phyloP scores from a whole-genome alignment of 2,113 vertebrate genomes.

The Phycodurus eques region DNA sequence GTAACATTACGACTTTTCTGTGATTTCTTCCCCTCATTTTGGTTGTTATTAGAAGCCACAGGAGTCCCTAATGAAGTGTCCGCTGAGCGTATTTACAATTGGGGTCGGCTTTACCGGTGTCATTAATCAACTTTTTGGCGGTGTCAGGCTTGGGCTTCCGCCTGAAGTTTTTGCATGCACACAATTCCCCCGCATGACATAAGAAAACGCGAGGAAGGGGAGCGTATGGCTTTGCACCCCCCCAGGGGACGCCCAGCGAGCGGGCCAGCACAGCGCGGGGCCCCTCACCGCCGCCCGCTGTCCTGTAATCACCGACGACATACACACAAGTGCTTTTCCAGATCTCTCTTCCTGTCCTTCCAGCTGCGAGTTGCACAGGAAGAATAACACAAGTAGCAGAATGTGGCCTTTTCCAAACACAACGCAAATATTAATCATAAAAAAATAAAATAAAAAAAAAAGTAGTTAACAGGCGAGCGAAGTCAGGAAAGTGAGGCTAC shows the following conservation, averaged over 20 bases:
- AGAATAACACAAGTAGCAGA: slow-evolving; percentile 8
- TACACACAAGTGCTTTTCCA: background rate
- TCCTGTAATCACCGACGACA: slow-evolving; percentile 1
- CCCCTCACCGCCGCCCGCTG: background rate
- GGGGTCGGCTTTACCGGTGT: background rate
- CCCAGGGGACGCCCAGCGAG: too few relatives aligned
- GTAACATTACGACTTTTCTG: too few relatives aligned
- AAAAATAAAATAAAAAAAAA: background rate
- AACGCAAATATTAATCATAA: background rate
- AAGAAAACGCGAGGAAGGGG: background rate
- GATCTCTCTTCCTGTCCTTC: slow-evolving; percentile 1
- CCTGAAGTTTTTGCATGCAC: background rate
- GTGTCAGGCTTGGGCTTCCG: background rate
- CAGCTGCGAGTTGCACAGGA: slow-evolving; percentile 6
- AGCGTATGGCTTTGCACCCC: background rate
- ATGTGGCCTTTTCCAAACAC: slow-evolving; percentile 4
- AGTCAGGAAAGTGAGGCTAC: background rate
- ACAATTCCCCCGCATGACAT: background rate
- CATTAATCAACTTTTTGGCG: background rate
- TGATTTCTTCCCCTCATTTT: too few relatives aligned
- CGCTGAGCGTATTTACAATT: background rate
- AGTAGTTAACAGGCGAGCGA: background rate
- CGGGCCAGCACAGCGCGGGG: background rate
- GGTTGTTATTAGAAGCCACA: background rate
- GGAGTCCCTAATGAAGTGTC: background rate